A percentile compares a stretch with the other conserved stretches of the same genome.
Evolutionary conservation across 2,797 vertebrate genomes (phyloP).

Genomic region (Falco rusticolus): DNA sequence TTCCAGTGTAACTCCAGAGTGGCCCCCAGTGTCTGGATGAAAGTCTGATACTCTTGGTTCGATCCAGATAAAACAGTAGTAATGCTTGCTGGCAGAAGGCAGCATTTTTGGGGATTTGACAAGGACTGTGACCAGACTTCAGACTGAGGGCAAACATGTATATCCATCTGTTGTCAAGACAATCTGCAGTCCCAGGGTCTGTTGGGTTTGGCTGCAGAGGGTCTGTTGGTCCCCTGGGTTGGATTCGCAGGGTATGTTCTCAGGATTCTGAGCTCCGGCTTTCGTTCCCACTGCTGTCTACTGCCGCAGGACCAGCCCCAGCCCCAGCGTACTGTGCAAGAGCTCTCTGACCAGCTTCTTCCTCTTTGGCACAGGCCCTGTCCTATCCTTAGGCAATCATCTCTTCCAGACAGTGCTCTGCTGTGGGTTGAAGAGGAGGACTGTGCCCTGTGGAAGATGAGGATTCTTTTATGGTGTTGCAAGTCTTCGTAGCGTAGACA

Average conservation of each 20-base stretch:
- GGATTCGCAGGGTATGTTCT: not conserved
- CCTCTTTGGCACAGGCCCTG: not conserved
- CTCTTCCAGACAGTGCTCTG: not conserved
- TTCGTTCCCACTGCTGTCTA: not conserved
- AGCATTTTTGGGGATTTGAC: constrained; percentile 56
- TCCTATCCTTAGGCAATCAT: not conserved
- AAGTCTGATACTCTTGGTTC: constrained; percentile 12
- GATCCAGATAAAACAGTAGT: constrained; percentile 64
- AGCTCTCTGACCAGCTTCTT: not conserved
- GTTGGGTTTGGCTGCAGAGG: constrained; percentile 16
- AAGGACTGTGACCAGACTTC: constrained; percentile 54
- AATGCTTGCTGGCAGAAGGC: constrained; percentile 53
- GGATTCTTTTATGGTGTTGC: not conserved
- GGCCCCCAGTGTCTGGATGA: constrained; percentile 55
- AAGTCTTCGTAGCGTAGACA: not conserved
- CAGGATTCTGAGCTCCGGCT: not conserved
- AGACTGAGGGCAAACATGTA: constrained; percentile 42
- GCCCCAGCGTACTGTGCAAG: not conserved
- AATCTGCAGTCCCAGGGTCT: constrained; percentile 15
- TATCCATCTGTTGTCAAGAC: constrained; percentile 45
- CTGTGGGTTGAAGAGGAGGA: not conserved
- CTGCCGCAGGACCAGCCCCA: not conserved
- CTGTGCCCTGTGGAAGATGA: not conserved
- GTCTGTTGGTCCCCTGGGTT: not conserved
- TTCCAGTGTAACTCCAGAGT: constrained; percentile 60